These are phyloP conservation scores for Andrena praecox DNA, from an alignment of 2,888 invertebrate genomes.

Conservation along the genomic window DNA sequence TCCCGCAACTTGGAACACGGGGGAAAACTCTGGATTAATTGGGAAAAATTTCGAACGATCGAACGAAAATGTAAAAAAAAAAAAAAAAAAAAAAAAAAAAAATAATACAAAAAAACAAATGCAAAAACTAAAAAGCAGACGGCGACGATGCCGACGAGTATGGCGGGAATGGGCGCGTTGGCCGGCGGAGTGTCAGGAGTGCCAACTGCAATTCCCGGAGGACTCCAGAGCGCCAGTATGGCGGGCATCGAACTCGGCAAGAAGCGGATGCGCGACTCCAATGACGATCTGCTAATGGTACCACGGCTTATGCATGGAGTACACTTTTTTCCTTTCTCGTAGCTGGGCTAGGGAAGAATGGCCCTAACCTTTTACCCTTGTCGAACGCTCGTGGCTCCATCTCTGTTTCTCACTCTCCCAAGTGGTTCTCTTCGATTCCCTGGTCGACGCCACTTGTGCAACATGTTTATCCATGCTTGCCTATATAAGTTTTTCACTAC, in stretches of 20 bases:
- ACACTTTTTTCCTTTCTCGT: conserved; percentile 80
- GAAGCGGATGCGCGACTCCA: conserved; percentile 96
- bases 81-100: not conserved
- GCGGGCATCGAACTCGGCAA: conserved; percentile 95
- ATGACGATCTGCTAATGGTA: conserved; percentile 98
- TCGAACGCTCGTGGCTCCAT: not conserved
- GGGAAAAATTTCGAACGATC: conserved; percentile 32
- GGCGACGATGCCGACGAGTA: conserved; percentile 82
- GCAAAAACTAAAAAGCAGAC: conserved; percentile 76
- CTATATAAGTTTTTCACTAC: too few species aligned
- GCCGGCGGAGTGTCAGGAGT: conserved; percentile 83
- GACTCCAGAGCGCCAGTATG: conserved; percentile 89
- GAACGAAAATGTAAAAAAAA: conserved; percentile 36
- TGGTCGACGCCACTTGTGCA: not conserved
- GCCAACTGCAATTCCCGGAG: conserved; percentile 86
- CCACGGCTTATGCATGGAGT: conserved; percentile 87
- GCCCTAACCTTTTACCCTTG: conserved; percentile 43
- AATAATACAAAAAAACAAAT: conserved; percentile 41
- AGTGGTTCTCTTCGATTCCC: not conserved
- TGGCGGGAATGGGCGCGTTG: conserved; percentile 82
- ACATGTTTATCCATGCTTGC: not conserved
- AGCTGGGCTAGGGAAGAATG: conserved; percentile 61
- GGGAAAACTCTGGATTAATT: conserved; percentile 25
- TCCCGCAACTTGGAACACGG: conserved; percentile 4
- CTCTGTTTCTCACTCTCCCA: not conserved